These are phyloP conservation scores for Chrysolina americana DNA, from an alignment of 2,888 invertebrate genomes.

Conservation along the genomic window DNA sequence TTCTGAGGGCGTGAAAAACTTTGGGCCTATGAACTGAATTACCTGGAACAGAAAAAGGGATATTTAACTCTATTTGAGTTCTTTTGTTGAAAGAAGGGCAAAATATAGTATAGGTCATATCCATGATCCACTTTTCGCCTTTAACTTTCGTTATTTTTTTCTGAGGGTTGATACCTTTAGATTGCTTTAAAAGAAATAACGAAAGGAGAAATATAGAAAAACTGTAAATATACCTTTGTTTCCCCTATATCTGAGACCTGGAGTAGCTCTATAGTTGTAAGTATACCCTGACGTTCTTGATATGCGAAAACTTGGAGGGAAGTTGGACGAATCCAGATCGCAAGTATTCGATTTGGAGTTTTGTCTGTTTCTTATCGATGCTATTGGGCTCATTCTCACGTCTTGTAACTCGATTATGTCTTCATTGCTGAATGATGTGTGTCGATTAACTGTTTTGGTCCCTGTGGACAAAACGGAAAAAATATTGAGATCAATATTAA, in stretches of 20 bases:
- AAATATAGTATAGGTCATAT: too few relatives aligned
- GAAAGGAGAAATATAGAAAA: too few relatives aligned
- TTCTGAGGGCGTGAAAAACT: conserved; percentile 85
- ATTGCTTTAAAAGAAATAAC: too few relatives aligned
- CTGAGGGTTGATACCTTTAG: too few relatives aligned
- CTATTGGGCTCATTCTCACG: conserved; percentile 87
- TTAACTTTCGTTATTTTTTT: too few relatives aligned
- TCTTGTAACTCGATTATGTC: conserved; percentile 95
- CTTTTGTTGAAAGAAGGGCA: too few relatives aligned
- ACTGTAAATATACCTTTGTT: conserved; percentile 66
- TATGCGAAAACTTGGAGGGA: conserved; percentile 84
- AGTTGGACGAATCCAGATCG: conserved; percentile 73
- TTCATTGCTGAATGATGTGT: conserved; percentile 67
- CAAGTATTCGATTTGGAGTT: conserved; percentile 70
- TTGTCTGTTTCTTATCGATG: conserved; percentile 81
- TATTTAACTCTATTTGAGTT: too few relatives aligned
- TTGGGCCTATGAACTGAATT: conserved; percentile 76
- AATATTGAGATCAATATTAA: too few relatives aligned
- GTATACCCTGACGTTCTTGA: conserved; percentile 74
- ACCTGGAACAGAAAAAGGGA: conserved; percentile 67
- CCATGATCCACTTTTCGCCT: too few relatives aligned
- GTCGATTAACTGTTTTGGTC: conserved; percentile 58
- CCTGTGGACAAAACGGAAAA: conserved; percentile 52
- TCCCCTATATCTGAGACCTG: conserved; percentile 75
- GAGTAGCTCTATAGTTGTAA: conserved; percentile 74